Percentiles rank a stretch among this genome's conserved stretches.
phyloP scores from a whole-genome alignment of 2,113 vertebrate species.

The Hydrolagus affinis region DNA sequence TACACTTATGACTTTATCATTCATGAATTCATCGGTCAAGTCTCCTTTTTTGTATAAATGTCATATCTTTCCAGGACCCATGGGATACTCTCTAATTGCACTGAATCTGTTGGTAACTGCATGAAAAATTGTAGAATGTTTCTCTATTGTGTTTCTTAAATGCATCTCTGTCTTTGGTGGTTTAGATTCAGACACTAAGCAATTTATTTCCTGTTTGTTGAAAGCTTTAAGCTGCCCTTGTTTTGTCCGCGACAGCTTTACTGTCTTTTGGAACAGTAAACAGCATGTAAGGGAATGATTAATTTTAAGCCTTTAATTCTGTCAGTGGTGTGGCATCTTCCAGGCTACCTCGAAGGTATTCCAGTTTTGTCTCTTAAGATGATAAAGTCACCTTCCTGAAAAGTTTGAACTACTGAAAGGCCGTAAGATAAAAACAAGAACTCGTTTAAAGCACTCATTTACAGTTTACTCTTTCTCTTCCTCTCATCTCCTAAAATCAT shows the following conservation, averaged over 20 bases:
- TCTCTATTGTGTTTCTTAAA: conserved; percentile 50
- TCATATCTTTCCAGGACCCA: not conserved
- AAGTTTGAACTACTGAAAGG: not conserved
- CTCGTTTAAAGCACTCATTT: not conserved
- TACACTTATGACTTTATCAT: not conserved
- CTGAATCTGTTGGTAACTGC: conserved; percentile 41
- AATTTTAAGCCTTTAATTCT: conserved; percentile 72
- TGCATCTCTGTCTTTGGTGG: conserved; percentile 56
- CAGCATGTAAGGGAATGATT: conserved; percentile 76
- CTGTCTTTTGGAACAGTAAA: conserved; percentile 56
- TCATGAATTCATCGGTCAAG: not conserved
- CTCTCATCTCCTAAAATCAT: no score
- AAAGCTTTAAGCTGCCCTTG: conserved; percentile 72
- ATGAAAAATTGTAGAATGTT: conserved; percentile 51
- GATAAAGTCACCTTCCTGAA: not conserved
- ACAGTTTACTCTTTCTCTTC: not conserved
- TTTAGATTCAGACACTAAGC: conserved; percentile 64
- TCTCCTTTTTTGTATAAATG: not conserved
- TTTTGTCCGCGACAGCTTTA: conserved; percentile 68
- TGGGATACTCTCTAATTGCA: conserved; percentile 30
- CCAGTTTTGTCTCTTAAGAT: not conserved
- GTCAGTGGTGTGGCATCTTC: conserved; percentile 21
- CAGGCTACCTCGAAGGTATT: not conserved
- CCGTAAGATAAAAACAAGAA: not conserved
- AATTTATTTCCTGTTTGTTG: conserved; percentile 85